These are phyloP conservation scores for Hyperoodon ampullatus DNA, from an alignment of 2,113 vertebrate genomes.

Conservation along the genomic window DNA sequence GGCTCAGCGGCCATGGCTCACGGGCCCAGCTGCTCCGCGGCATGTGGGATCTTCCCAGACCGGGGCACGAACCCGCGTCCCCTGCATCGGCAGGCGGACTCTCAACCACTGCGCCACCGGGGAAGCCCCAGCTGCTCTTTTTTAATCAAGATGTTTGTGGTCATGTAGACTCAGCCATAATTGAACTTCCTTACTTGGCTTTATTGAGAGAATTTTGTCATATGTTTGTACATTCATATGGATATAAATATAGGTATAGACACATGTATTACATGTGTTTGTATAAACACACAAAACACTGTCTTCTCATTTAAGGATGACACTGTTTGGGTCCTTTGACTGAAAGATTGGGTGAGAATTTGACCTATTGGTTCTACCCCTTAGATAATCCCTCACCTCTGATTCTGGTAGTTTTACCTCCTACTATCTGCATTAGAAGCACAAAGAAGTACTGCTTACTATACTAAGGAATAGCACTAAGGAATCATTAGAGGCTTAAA, in stretches of 20 bases:
- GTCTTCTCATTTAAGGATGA: neutral
- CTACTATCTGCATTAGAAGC: neutral
- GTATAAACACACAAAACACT: neutral
- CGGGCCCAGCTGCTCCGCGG: no score
- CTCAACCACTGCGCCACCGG: no score
- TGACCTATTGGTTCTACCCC: neutral
- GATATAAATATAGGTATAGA: neutral
- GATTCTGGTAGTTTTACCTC: neutral
- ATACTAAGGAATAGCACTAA: neutral
- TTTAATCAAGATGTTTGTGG: neutral
- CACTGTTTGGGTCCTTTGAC: neutral
- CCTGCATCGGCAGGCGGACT: no score
- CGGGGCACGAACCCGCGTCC: no score
- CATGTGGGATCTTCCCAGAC: no score
- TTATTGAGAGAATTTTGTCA: neutral
- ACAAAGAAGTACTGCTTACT: neutral
- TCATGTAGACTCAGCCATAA: neutral
- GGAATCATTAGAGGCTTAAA: conserved; percentile 31
- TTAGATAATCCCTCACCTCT: neutral
- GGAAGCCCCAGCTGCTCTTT: neutral
- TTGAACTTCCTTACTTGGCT: neutral
- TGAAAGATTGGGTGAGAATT: neutral
- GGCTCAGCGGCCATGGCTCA: no score
- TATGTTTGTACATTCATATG: neutral
- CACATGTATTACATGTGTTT: neutral